Conservation (phyloP, 2,797 vertebrate species). For the Peromyscus nudipes region DNA sequence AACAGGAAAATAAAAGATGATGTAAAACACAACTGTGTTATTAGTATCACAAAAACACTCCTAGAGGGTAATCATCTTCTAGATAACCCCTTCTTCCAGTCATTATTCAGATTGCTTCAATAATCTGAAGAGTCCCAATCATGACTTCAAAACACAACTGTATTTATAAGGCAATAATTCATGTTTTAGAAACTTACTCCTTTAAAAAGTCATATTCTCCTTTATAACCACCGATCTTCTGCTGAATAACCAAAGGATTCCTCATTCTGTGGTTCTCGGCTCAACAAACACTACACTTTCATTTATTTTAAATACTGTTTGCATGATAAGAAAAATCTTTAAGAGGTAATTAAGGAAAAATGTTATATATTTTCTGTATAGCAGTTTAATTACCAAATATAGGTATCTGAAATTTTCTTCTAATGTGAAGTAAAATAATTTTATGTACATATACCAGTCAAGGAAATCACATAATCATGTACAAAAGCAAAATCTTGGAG, state of each 20-base stretch:
- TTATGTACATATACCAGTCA: conserved; percentile 19
- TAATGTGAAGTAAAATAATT: conserved; percentile 29
- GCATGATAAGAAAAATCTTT: conserved; percentile 55
- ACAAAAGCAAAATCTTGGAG: not conserved
- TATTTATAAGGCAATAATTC: not conserved
- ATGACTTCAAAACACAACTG: conserved; percentile 24
- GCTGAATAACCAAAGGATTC: conserved; percentile 29
- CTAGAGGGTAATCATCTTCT: conserved; percentile 48
- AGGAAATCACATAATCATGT: not conserved
- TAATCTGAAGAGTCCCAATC: not conserved
- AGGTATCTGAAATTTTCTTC: conserved; percentile 11
- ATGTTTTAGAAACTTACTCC: conserved; percentile 26
- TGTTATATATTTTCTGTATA: not conserved
- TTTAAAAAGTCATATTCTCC: not conserved
- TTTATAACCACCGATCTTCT: conserved; percentile 41
- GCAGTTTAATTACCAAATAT: conserved; percentile 29
- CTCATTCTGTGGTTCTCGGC: not conserved
- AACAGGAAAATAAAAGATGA: conserved; percentile 70
- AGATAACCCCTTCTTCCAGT: not conserved
- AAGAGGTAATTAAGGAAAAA: conserved; percentile 54
- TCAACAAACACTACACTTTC: conserved; percentile 35
- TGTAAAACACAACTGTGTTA: conserved; percentile 13
- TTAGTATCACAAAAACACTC: conserved; percentile 39
- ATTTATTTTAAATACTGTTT: conserved; percentile 38
- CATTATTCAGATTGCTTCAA: not conserved